Base-by-base conservation (phyloP, 2,888 invertebrate genomes). In the Mactromeris polynyma region DNA sequence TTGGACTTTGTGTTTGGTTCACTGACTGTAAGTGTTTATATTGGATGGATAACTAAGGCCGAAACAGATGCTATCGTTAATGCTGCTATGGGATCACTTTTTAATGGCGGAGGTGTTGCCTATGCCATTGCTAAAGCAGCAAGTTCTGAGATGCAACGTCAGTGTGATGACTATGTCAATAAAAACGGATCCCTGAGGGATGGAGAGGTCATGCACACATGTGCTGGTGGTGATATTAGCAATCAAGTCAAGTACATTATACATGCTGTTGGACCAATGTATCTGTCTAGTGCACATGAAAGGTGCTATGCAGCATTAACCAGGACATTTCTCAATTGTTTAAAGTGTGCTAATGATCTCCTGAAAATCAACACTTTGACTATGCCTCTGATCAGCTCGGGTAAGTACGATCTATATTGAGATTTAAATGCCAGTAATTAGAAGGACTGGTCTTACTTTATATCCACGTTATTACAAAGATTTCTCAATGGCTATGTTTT, bases 221-320 rank as follows among this genome's bases (percentile, higher is more conserved):
- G 89, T 33, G 93, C 94, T 14, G 94, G 93, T 58, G 94, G 94
- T 2, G 86, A 89, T 11, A 79, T 95, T 19, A 89, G 86, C 85
- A 42, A 54, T 0, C 88, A 88, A 31, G 92, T 94, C 31, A 91
- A 91, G 17, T 91, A 93, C 58, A 87, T 95, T 11, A 38, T 95
- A 11, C 94, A 95, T 87, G 92, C 94, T 26, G 94, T 95, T 7
- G 94, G 94, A 26, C 94, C 94, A 0, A 89, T 95, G 14, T 93
- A 91, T 90, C 58, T 81, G 26, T 9, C 83, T 11, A 79, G 77
- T 11, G 26, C 51, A n/a, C 86, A 89, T 17, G 87, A 90, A 1
- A 89, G 85, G 38, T 92, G 93, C 82, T 83, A 81, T 7, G 88
- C 85, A 81, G 89, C 92, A 36, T 83, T 94, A 64, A 92, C 92